Evolutionary conservation across 2,888 invertebrate species (phyloP).

Genomic region (Tipula confusa): DNA sequence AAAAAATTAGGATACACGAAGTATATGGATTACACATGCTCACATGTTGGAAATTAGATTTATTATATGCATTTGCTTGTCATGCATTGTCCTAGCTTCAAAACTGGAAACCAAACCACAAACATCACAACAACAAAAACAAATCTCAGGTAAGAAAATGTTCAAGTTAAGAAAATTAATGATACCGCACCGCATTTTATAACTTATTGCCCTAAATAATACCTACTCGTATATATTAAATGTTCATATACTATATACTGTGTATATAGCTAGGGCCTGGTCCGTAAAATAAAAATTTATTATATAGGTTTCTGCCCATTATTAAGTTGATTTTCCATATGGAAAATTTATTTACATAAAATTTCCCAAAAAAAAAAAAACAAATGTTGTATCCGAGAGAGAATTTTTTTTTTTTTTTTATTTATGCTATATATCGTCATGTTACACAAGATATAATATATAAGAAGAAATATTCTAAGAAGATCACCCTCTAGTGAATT

Average conservation of each 20-base stretch:
- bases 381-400: background rate
- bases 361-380: background rate
- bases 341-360: background rate
- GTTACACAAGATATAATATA: background rate
- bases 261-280: background rate
- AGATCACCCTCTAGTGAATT: slow-evolving; percentile 20
- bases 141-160: background rate
- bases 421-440: background rate
- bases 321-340: slow-evolving; percentile 12
- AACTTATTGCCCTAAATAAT: background rate
- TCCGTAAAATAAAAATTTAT: background rate
- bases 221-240: background rate
- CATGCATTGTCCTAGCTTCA: slow-evolving; percentile 29
- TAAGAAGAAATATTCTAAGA: background rate
- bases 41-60: slow-evolving; percentile 31
- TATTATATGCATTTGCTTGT: slow-evolving; percentile 29
- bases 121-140: background rate
- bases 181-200: background rate
- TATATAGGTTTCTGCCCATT: background rate
- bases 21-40: slow-evolving; percentile 30
- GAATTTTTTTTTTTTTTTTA: background rate
- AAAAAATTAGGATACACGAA: background rate
- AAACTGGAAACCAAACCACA: background rate
- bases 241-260: background rate
- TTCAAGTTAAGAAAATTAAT: background rate